Evolutionary conservation across 2,797 vertebrate species (phyloP).

Genomic region (Diplodus puntazzo): DNA sequence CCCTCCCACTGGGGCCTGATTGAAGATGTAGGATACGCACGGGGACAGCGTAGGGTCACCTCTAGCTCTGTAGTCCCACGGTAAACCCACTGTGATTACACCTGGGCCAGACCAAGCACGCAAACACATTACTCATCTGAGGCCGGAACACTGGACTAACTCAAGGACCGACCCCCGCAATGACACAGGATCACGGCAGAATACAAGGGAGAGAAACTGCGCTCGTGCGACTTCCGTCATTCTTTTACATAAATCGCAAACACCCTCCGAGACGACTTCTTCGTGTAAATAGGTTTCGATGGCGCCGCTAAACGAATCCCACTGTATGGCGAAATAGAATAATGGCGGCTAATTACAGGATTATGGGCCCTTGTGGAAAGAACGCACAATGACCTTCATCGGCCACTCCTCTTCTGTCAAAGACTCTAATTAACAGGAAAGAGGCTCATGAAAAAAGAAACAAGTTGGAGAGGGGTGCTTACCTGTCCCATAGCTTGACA

Average conservation of each 20-base stretch:
- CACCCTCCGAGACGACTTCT: slow-evolving; percentile 10
- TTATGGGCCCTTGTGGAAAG: slow-evolving; percentile 57
- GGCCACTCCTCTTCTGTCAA: slow-evolving; percentile 36
- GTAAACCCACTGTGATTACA: slow-evolving; percentile 69
- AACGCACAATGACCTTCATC: slow-evolving; percentile 65
- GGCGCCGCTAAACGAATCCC: slow-evolving; percentile 28
- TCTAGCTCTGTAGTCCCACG: slow-evolving; percentile 63
- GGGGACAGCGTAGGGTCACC: slow-evolving; percentile 74
- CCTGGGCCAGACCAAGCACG: slow-evolving; percentile 45
- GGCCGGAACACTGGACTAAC: slow-evolving; percentile 18
- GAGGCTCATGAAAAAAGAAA: slow-evolving; percentile 27
- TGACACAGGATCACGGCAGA: slow-evolving; percentile 34
- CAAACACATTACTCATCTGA: slow-evolving; percentile 63
- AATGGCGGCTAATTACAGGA: slow-evolving; percentile 67
- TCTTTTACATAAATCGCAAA: slow-evolving; percentile 22
- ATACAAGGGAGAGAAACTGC: neutral
- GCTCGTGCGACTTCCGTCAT: neutral
- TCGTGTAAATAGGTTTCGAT: slow-evolving; percentile 35
- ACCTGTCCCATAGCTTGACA: slow-evolving; percentile 89
- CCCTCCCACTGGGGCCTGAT: slow-evolving; percentile 65
- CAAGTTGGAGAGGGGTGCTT: slow-evolving; percentile 56
- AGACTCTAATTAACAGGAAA: slow-evolving; percentile 56
- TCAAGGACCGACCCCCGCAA: slow-evolving; percentile 33
- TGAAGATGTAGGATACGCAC: slow-evolving; percentile 65
- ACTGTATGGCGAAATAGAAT: slow-evolving; percentile 39